phyloP scores from a whole-genome alignment of 1,140 invertebrate genomes.

The Trichonephila inaurata region DNA sequence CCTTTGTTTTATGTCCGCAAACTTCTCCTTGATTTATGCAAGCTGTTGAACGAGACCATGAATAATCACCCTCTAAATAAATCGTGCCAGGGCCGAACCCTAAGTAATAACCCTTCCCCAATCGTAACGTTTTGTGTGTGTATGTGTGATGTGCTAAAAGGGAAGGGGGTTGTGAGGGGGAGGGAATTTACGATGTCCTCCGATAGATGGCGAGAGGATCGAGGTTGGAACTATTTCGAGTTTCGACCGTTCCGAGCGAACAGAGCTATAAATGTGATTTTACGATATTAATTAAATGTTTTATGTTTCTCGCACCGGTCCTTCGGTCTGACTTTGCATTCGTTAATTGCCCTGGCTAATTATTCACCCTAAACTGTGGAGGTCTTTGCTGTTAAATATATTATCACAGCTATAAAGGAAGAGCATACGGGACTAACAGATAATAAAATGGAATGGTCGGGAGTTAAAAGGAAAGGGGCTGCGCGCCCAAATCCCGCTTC shows the following conservation, averaged over 20 bases:
- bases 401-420: slow-evolving; percentile 76
- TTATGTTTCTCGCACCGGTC: slow-evolving; percentile 70
- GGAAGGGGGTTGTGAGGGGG: background rate
- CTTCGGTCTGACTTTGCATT: slow-evolving; percentile 68
- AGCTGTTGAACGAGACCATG: slow-evolving; percentile 74
- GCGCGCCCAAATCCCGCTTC: slow-evolving; percentile 40
- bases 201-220: slow-evolving; percentile 63
- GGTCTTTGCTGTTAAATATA: slow-evolving; percentile 70
- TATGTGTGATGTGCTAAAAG: slow-evolving; percentile 48
- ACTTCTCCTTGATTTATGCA: slow-evolving; percentile 75
- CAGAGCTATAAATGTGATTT: slow-evolving; percentile 76
- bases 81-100: slow-evolving; percentile 17
- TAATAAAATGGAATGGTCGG: slow-evolving; percentile 70
- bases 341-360: slow-evolving; percentile 73
- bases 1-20: slow-evolving; percentile 67
- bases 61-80: slow-evolving; percentile 69
- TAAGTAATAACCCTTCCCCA: slow-evolving; percentile 56
- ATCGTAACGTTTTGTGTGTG: slow-evolving; percentile 42
- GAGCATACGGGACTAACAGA: slow-evolving; percentile 74
- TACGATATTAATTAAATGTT: slow-evolving; percentile 77
- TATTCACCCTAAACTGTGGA: slow-evolving; percentile 68
- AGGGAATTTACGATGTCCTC: slow-evolving; percentile 67
- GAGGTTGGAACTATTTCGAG: slow-evolving; percentile 60
- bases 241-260: slow-evolving; percentile 71
- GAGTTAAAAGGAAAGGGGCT: background rate